Base-by-base conservation (phyloP, 2,888 invertebrate genomes). In the Acronicta alni region DNA sequence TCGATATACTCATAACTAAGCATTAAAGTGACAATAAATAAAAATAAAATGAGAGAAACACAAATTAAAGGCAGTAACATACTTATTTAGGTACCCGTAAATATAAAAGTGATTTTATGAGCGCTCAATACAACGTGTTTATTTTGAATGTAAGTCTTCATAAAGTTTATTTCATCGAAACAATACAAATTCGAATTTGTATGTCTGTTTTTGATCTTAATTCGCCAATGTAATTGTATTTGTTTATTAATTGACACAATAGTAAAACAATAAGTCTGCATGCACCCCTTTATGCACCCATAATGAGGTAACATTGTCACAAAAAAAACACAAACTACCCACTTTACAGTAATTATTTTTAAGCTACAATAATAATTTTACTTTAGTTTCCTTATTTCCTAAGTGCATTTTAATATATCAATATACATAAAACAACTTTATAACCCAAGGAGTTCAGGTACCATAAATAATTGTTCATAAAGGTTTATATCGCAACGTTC, bases 371-470 rank as follows among this genome's bases (percentile, higher is more conserved):
- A 26, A 26, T 26, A 6, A 23, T 10, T 10, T n/a, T 7, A 9
- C 30, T 30, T 12, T 30, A 9, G 9, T 26, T 30, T 30, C 12
- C 10, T 30, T 30, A 30, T 30, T 30, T 12, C 30, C 10, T 30
- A 30, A 44, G 42, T 51, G 42, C 23, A 43, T 61, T 56, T 54
- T 56, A 53, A 44, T 55, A 68, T 58, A 23, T 20, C 35, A 10
- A 26, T 8, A 16, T 38, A 47, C 16, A 51, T 45, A 74, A 42
- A 49, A 57, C 45, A 44, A 58, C 44, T 51, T 52, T 57, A 57
- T 55, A 49, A 56, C 52, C 51, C 72, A 75, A 75, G 75, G 72
- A 57, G 48, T 59, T 59, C 75, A 43, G 32, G 75, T 75, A 53
- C 59, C 32, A 66, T 70, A 75, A 75, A 62, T 20, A 20, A 30